Percentiles rank a stretch among this genome's conserved stretches.
phyloP scores from a whole-genome alignment of 2,797 vertebrate genomes.

The Pristis pectinata region DNA sequence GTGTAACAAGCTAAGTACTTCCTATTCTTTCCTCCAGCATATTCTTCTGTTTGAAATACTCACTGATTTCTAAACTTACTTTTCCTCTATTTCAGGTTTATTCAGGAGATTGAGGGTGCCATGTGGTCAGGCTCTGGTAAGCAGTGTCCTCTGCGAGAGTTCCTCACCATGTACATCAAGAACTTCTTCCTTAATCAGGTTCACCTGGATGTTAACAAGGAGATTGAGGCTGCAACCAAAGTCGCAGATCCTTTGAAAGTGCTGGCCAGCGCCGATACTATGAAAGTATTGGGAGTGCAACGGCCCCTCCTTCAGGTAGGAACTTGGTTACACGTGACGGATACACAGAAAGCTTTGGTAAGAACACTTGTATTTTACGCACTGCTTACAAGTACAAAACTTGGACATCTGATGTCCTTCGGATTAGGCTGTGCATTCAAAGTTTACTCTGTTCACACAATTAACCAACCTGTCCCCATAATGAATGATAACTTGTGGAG shows the following conservation, averaged over 20 bases:
- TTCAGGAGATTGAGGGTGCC: constrained; percentile 86
- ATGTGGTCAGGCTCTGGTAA: constrained; percentile 81
- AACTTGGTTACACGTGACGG: background rate
- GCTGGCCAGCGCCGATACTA: constrained; percentile 84
- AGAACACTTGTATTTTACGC: background rate
- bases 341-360: background rate
- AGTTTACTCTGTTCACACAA: background rate
- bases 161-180: constrained; percentile 94
- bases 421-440: background rate
- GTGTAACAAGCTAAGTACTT: background rate
- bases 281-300: constrained; percentile 89
- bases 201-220: constrained; percentile 90
- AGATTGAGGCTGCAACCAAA: constrained; percentile 87
- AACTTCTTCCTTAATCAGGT: constrained; percentile 91
- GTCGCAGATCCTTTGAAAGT: constrained; percentile 83
- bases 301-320: constrained; percentile 87
- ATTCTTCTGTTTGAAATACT: background rate
- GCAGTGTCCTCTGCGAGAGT: constrained; percentile 86
- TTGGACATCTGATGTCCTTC: background rate
- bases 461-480: background rate
- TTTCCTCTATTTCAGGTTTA: constrained; percentile 69
- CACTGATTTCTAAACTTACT: background rate
- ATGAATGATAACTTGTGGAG: background rate
- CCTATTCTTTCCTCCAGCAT: background rate
- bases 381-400: background rate